Percentiles rank a stretch among this genome's conserved stretches.
Evolutionary conservation across 2,113 vertebrate genomes (phyloP).

Genomic region (Clarias magur): DNA sequence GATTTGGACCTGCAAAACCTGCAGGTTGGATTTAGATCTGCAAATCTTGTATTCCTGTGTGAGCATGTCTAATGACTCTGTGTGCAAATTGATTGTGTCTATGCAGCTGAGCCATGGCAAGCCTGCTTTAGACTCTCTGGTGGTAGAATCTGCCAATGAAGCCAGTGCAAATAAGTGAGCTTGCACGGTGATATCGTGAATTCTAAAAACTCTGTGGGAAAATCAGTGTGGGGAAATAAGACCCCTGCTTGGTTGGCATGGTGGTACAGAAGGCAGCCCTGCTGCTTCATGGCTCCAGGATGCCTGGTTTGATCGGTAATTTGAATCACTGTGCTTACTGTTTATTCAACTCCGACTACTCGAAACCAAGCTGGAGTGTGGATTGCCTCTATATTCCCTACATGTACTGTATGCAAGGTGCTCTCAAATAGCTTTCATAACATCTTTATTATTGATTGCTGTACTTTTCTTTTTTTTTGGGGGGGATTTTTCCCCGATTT

Average conservation of each 20-base stretch:
- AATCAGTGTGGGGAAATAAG: background rate
- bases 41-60: conserved; percentile 24
- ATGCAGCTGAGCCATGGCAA: conserved; percentile 15
- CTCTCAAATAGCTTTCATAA: background rate
- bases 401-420: background rate
- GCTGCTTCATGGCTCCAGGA: background rate
- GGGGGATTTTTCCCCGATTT: too few species aligned
- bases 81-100: conserved; percentile 22
- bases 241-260: background rate
- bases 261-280: background rate
- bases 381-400: background rate
- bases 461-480: too few species aligned
- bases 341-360: background rate
- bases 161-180: conserved; percentile 52
- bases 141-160: conserved; percentile 14
- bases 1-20: conserved; percentile 6
- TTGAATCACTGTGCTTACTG: background rate
- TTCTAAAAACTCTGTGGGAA: background rate
- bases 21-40: conserved; percentile 8
- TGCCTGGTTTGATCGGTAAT: background rate
- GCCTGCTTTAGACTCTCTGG: conserved; percentile 6
- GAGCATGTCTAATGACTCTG: conserved; percentile 25
- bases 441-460: background rate
- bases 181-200: background rate
- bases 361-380: background rate